A percentile compares a stretch with the other conserved stretches of the same genome.
Evolutionary conservation across 2,797 vertebrate species (phyloP).

Genomic region (Enteromius fasciolatus): DNA sequence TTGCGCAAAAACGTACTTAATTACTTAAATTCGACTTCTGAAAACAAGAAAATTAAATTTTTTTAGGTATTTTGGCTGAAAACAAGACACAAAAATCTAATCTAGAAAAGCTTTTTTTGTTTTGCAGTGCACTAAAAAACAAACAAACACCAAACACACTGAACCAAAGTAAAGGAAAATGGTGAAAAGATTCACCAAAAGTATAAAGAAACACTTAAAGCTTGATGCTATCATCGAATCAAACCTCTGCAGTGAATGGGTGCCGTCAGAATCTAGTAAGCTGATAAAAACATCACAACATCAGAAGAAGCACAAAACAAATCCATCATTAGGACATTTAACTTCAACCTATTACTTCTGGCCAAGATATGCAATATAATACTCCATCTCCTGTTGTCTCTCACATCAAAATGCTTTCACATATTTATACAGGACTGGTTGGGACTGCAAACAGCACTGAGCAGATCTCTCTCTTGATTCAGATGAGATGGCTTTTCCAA

Average conservation of each 20-base stretch:
- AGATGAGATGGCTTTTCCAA: background rate
- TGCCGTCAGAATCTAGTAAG: background rate
- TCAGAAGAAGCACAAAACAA: background rate
- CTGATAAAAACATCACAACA: background rate
- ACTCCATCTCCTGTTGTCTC: background rate
- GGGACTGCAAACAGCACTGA: background rate
- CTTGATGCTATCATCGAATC: background rate
- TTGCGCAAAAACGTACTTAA: no score
- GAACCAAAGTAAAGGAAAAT: background rate
- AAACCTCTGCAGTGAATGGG: background rate
- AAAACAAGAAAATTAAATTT: no score
- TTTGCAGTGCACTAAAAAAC: background rate
- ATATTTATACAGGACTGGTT: background rate
- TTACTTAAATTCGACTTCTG: no score
- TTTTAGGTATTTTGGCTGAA: no score
- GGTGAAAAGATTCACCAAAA: background rate
- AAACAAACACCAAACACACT: background rate
- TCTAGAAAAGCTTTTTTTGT: no score
- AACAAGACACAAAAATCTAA: no score
- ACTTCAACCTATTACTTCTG: background rate
- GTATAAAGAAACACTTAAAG: background rate
- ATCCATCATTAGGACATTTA: background rate
- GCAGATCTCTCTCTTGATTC: background rate
- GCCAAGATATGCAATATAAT: background rate
- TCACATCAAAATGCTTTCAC: background rate